Conservation (phyloP, 2,797 vertebrate species). For the Chromis chromis region DNA sequence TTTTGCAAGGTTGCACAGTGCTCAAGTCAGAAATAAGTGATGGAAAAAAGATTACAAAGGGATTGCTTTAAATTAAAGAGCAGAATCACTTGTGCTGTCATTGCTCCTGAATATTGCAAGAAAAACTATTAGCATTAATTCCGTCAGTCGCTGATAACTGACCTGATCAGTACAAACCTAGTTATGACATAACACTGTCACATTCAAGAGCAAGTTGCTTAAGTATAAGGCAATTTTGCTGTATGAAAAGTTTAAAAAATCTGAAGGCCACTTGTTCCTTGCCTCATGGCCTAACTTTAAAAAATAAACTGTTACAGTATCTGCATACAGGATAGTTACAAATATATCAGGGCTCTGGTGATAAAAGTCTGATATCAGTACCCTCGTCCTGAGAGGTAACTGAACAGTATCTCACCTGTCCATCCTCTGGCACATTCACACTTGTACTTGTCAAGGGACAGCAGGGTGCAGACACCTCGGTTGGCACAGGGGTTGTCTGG, state of each 20-base stretch:
- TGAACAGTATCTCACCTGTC: constrained; percentile 84
- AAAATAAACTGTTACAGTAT: too few relatives aligned
- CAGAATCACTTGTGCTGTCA: not conserved
- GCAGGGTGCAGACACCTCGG: constrained; percentile 86
- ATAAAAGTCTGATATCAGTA: not conserved
- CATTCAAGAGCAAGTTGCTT: not conserved
- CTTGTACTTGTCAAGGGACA: constrained; percentile 85
- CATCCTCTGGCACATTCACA: constrained; percentile 89
- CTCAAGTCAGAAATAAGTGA: too few relatives aligned
- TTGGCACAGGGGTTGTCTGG: constrained; percentile 90
- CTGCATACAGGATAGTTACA: not conserved
- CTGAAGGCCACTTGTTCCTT: not conserved
- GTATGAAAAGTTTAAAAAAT: not conserved
- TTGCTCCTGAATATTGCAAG: not conserved
- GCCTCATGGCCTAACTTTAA: not conserved
- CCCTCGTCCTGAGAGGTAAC: not conserved
- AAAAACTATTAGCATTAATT: not conserved
- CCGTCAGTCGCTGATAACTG: not conserved
- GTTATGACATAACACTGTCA: not conserved
- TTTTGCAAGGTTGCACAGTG: too few relatives aligned
- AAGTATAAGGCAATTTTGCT: not conserved
- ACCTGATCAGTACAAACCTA: not conserved
- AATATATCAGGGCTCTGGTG: not conserved
- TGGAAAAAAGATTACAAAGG: not conserved
- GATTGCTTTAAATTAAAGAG: not conserved